phyloP scores from a whole-genome alignment of 2,888 invertebrate species.

The Diaprepes abbreviatus region DNA sequence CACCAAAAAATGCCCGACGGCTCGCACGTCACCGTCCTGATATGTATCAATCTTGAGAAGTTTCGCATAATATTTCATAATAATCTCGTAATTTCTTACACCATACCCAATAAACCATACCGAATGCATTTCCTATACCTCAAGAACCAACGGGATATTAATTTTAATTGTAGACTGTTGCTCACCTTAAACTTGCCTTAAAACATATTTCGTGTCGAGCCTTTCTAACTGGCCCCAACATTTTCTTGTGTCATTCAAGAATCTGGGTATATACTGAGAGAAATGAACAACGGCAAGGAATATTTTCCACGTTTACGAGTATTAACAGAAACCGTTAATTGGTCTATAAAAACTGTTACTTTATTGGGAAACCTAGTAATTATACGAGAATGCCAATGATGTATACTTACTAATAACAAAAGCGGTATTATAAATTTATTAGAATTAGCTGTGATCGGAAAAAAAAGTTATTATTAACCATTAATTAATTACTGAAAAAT shows the following conservation, averaged over 20 bases:
- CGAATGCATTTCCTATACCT: slow-evolving; percentile 18
- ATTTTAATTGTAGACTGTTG: slow-evolving; percentile 20
- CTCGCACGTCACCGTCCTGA: slow-evolving; percentile 6
- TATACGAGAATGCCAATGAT: too few relatives aligned
- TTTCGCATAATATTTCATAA: slow-evolving; percentile 13
- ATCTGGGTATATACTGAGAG: background rate
- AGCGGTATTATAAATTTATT: too few relatives aligned
- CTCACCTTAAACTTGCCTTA: slow-evolving; percentile 26
- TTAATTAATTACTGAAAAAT: too few relatives aligned
- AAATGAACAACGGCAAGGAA: too few relatives aligned
- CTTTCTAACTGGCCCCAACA: background rate
- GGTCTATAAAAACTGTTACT: too few relatives aligned
- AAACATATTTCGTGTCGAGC: slow-evolving; percentile 20
- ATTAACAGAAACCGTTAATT: too few relatives aligned
- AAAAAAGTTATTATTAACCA: too few relatives aligned
- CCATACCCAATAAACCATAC: slow-evolving; percentile 23
- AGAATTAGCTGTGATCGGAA: too few relatives aligned
- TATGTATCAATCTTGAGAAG: slow-evolving; percentile 10
- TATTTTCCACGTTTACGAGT: too few relatives aligned
- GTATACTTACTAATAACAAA: too few relatives aligned
- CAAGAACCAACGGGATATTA: slow-evolving; percentile 22
- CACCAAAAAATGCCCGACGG: slow-evolving; percentile 1
- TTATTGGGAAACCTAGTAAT: too few relatives aligned
- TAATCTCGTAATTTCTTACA: slow-evolving; percentile 4
- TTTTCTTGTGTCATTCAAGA: background rate